A percentile compares a stretch with the other conserved stretches of the same genome.
phyloP scores from a whole-genome alignment of 2,888 invertebrate species.

The Dolichopus griseipennis region DNA sequence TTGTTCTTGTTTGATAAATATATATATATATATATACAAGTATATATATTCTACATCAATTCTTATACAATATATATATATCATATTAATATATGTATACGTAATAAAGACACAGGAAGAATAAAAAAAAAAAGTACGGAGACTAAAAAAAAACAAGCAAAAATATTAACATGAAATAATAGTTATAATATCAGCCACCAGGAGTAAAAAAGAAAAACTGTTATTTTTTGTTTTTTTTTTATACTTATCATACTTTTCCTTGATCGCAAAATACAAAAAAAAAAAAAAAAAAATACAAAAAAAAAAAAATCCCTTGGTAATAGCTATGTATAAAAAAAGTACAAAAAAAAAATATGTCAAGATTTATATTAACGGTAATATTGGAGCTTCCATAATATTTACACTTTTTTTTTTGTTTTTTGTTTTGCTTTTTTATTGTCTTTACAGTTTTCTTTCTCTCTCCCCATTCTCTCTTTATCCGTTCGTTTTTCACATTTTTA shows the following conservation, averaged over 20 bases:
- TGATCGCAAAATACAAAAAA: too few species aligned
- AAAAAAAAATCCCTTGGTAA: background rate
- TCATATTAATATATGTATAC: too few species aligned
- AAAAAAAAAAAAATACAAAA: too few species aligned
- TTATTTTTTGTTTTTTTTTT: background rate
- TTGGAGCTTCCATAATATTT: background rate
- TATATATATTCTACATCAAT: background rate
- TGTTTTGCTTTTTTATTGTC: too few species aligned
- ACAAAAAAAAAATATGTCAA: background rate
- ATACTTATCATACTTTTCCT: background rate
- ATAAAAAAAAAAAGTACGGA: background rate
- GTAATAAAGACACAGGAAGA: background rate
- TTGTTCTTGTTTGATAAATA: background rate
- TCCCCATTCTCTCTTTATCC: too few species aligned
- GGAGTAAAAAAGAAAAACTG: background rate
- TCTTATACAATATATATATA: too few species aligned
- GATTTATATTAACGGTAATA: background rate
- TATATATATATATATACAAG: background rate
- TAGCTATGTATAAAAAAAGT: background rate
- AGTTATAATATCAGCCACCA: background rate
- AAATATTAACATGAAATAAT: too few species aligned
- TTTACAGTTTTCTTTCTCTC: too few species aligned
- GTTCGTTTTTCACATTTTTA: too few species aligned
- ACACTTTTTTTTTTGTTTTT: too few species aligned
- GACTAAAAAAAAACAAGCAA: too few species aligned